Conservation (phyloP, 1,140 invertebrate species). For the Aleiodes sp. region DNA sequence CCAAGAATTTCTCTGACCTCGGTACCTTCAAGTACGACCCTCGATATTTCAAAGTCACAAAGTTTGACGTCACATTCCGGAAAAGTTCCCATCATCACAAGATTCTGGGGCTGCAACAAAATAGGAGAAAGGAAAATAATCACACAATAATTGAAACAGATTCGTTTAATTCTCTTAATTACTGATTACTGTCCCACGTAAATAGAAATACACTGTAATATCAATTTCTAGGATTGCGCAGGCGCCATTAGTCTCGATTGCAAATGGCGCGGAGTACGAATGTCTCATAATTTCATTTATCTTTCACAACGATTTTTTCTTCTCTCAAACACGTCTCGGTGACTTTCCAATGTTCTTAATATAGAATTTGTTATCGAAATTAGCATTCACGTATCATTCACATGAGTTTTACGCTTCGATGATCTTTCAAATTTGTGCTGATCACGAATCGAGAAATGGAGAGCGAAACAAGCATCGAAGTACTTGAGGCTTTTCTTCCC, state of each 20-base stretch:
- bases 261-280: not conserved
- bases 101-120: constrained; percentile 75
- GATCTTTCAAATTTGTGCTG: not conserved
- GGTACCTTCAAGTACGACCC: constrained; percentile 72
- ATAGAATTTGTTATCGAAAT: constrained; percentile 3
- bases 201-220: not conserved
- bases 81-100: constrained; percentile 77
- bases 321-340: not conserved
- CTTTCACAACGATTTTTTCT: not conserved
- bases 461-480: not conserved
- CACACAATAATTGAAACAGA: not conserved
- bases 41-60: constrained; percentile 81
- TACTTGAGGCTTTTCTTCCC: not conserved
- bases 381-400: not conserved
- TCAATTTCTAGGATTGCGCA: not conserved
- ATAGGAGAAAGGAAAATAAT: constrained; percentile 37
- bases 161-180: not conserved
- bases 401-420: not conserved
- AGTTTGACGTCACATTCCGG: constrained; percentile 78
- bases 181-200: not conserved
- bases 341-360: constrained; percentile 26
- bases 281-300: constrained; percentile 11
- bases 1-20: constrained; percentile 81
- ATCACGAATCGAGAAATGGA: not conserved
- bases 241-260: not conserved